phyloP scores from a whole-genome alignment of 2,888 invertebrate species.

The Orgyia antiqua region DNA sequence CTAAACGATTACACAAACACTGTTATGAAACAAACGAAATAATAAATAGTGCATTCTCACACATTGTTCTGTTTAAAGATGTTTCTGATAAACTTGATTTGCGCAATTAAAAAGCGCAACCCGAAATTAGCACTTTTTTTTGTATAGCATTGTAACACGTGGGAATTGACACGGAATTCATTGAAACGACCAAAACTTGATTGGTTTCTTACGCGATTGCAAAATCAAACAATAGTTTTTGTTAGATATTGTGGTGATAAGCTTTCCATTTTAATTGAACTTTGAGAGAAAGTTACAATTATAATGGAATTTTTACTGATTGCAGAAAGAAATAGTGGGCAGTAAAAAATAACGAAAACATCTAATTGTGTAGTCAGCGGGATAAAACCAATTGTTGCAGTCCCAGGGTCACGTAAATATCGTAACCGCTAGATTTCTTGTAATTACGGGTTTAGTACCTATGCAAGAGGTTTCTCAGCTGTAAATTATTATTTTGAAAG shows the following conservation, averaged over 20 bases:
- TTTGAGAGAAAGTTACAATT: not conserved
- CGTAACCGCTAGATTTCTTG: too few relatives aligned
- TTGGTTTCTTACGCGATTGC: constrained; percentile 8
- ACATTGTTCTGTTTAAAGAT: constrained; percentile 25
- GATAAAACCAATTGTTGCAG: too few relatives aligned
- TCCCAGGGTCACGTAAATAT: too few relatives aligned
- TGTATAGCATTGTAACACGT: constrained; percentile 5
- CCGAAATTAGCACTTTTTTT: constrained; percentile 27
- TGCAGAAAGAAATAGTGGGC: too few relatives aligned
- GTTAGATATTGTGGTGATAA: constrained; percentile 8
- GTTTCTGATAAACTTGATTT: constrained; percentile 23
- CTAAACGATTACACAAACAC: constrained; percentile 12
- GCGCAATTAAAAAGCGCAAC: constrained; percentile 29
- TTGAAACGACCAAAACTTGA: constrained; percentile 1
- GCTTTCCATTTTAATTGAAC: constrained; percentile 1
- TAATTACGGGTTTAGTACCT: too few relatives aligned
- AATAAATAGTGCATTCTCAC: constrained; percentile 26
- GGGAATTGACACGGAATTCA: constrained; percentile 3
- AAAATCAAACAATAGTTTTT: constrained; percentile 16
- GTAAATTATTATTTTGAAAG: too few relatives aligned
- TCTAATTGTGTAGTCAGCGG: too few relatives aligned
- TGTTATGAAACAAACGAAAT: constrained; percentile 23
- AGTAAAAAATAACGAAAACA: too few relatives aligned
- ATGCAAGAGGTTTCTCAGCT: too few relatives aligned
- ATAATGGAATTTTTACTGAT: not conserved